Percentiles rank a stretch among this genome's conserved stretches.
phyloP scores from a whole-genome alignment of 2,888 invertebrate species.

The Stenichneumon culpator region DNA sequence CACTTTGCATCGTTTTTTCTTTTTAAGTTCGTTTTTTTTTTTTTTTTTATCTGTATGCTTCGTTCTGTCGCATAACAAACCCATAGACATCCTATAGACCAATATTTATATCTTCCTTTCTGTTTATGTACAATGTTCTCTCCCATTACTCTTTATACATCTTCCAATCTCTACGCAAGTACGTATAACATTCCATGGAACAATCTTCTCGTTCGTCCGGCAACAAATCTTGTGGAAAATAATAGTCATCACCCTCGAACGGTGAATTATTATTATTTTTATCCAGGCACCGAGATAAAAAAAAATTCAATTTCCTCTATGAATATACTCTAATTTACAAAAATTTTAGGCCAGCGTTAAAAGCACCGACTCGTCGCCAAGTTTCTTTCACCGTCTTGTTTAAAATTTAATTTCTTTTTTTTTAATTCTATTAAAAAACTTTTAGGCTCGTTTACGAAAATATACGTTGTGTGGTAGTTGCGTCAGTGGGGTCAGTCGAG shows the following conservation, averaged over 20 bases:
- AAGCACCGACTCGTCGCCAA: constrained; percentile 26
- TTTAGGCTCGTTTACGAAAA: constrained; percentile 21
- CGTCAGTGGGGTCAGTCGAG: constrained; percentile 46
- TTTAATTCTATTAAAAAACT: constrained; percentile 17
- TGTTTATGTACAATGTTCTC: constrained; percentile 78
- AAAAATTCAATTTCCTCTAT: constrained; percentile 31
- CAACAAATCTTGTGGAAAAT: constrained; percentile 77
- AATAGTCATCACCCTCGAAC: constrained; percentile 68
- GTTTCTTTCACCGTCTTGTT: constrained; percentile 10
- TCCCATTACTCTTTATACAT: constrained; percentile 68
- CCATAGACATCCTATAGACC: constrained; percentile 82
- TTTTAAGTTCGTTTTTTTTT: constrained; percentile 63
- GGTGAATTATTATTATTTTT: constrained; percentile 40
- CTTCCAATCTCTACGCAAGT: constrained; percentile 71
- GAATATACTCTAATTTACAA: constrained; percentile 45
- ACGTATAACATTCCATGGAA: constrained; percentile 81
- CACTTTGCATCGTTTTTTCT: constrained; percentile 75
- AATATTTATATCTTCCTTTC: constrained; percentile 62
- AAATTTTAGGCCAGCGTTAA: constrained; percentile 35
- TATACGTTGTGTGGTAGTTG: constrained; percentile 32
- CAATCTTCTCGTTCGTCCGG: constrained; percentile 76
- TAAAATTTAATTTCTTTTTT: background rate
- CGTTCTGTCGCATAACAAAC: constrained; percentile 83
- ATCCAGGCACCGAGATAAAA: constrained; percentile 43
- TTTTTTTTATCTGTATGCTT: constrained; percentile 60